Evolutionary conservation across 2,113 vertebrate species (phyloP).

Genomic region (Gnathonemus longibarbis): DNA sequence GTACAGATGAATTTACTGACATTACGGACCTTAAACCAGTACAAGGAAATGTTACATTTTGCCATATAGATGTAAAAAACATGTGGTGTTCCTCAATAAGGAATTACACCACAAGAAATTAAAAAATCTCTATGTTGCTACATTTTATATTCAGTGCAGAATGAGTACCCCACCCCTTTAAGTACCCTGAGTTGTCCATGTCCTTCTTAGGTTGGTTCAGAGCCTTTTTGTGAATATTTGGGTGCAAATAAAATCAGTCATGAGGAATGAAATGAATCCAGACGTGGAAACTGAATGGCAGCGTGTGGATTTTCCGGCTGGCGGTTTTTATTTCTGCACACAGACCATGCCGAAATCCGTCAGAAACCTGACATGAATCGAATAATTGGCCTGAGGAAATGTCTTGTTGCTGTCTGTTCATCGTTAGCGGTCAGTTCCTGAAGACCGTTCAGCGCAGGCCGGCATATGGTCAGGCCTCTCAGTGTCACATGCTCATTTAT

Average conservation of each 20-base stretch:
- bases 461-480: slow-evolving; percentile 9
- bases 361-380: background rate
- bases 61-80: background rate
- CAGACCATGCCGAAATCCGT: background rate
- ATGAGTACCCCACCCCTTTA: background rate
- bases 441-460: background rate
- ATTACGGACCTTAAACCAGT: background rate
- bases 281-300: background rate
- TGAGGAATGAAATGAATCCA: background rate
- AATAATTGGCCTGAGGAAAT: background rate
- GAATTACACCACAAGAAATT: background rate
- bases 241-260: background rate
- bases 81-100: background rate
- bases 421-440: background rate
- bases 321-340: background rate
- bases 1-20: background rate
- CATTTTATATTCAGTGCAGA: background rate
- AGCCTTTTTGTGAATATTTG: background rate
- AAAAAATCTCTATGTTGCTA: background rate
- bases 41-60: background rate
- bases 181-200: background rate
- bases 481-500: slow-evolving; percentile 7
- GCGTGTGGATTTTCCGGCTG: background rate
- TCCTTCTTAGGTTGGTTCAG: background rate
- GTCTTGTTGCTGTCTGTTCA: background rate